phyloP scores from a whole-genome alignment of 2,113 vertebrate genomes.

The Clarias magur region DNA sequence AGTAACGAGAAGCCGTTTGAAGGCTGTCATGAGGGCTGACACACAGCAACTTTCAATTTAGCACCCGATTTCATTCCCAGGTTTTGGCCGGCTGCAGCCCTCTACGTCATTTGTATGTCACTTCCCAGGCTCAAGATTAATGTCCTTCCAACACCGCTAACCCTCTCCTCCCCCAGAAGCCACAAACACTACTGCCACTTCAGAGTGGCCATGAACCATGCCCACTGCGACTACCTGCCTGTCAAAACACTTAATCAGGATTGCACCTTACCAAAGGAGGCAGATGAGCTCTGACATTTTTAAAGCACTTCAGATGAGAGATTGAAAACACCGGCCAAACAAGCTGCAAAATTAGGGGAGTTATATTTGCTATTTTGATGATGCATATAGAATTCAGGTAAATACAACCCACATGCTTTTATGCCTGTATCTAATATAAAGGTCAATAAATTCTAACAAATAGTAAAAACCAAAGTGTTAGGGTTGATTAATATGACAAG shows the following conservation, averaged over 20 bases:
- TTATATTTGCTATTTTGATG: constrained; percentile 6
- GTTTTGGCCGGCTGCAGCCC: constrained; percentile 8
- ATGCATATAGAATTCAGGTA: background rate
- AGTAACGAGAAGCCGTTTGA: constrained; percentile 43
- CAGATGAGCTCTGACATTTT: constrained; percentile 40
- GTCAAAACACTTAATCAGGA: constrained; percentile 51
- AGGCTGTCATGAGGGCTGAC: constrained; percentile 13
- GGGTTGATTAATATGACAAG: background rate
- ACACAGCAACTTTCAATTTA: constrained; percentile 49
- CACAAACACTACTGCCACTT: constrained; percentile 7
- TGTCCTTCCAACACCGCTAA: constrained; percentile 18
- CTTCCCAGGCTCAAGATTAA: constrained; percentile 44
- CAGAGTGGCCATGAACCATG: constrained; percentile 13
- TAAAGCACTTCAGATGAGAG: constrained; percentile 22
- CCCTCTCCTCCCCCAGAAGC: background rate
- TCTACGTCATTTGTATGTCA: constrained; percentile 33
- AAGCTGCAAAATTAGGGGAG: background rate
- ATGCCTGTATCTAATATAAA: background rate
- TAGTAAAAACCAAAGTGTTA: background rate
- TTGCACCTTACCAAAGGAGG: constrained; percentile 22
- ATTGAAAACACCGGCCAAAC: background rate
- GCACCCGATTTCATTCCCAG: constrained; percentile 49
- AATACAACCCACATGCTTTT: background rate
- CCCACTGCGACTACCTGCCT: constrained; percentile 11
- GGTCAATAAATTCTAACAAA: background rate